These are phyloP conservation scores for Ceryle rudis DNA, from an alignment of 2,797 vertebrate genomes.

Conservation along the genomic window DNA sequence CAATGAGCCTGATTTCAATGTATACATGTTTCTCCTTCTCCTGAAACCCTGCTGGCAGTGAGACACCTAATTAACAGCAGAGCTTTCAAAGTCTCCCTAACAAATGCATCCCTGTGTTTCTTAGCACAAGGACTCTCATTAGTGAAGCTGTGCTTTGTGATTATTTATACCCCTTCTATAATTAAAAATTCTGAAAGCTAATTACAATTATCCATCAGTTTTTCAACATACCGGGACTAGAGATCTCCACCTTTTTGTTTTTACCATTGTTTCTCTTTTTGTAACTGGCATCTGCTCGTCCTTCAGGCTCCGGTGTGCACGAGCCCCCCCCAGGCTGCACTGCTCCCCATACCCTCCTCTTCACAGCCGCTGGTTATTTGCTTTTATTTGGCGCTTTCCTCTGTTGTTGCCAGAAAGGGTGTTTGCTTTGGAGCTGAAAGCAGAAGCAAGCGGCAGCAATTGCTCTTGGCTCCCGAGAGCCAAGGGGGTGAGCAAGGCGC, in stretches of 20 bases:
- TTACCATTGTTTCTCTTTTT: not conserved
- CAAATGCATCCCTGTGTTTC: constrained; percentile 67
- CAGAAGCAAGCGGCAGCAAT: fast-evolving
- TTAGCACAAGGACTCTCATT: constrained; percentile 76
- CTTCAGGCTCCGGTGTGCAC: fast-evolving
- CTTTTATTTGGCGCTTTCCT: not conserved
- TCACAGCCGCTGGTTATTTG: not conserved
- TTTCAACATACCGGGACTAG: constrained; percentile 14
- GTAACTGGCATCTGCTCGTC: not conserved
- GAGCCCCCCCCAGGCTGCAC: fast-evolving
- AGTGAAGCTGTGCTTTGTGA: constrained; percentile 72
- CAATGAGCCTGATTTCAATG: constrained; percentile 55
- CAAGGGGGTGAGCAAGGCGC: not conserved
- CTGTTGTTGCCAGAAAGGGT: not conserved
- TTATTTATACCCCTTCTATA: constrained; percentile 81
- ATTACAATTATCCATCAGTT: constrained; percentile 80
- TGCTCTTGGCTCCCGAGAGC: not conserved
- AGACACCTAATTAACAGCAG: constrained; percentile 77
- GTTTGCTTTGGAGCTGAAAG: not conserved
- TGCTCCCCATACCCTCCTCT: fast-evolving
- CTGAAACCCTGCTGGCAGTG: constrained; percentile 54
- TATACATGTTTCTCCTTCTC: constrained; percentile 57
- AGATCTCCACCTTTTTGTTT: not conserved
- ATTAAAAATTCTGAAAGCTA: constrained; percentile 82
- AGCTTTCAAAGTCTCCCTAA: constrained; percentile 74